Evolutionary conservation across 2,888 invertebrate species (phyloP).

Genomic region (Pseudoips prasinana): DNA sequence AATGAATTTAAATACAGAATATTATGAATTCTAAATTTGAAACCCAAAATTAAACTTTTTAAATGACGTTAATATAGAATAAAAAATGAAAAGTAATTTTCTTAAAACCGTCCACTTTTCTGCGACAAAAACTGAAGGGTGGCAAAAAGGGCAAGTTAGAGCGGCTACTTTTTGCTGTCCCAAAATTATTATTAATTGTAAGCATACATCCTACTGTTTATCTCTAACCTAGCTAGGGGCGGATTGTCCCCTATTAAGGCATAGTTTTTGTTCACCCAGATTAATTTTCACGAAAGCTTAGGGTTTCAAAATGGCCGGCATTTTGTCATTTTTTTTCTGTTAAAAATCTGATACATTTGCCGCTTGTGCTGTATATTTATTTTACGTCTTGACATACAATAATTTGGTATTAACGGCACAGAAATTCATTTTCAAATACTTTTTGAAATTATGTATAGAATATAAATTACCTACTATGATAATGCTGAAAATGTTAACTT

Average conservation of each 20-base stretch:
- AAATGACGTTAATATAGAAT: too few relatives aligned
- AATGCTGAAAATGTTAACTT: too few relatives aligned
- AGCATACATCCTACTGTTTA: constrained; percentile 73
- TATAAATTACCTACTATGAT: too few relatives aligned
- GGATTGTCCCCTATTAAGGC: constrained; percentile 65
- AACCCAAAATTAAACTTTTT: too few relatives aligned
- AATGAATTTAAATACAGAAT: too few relatives aligned
- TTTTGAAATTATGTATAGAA: too few relatives aligned
- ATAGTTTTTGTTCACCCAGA: constrained; percentile 63
- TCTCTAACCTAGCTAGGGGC: constrained; percentile 57
- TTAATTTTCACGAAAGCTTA: constrained; percentile 55
- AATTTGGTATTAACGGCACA: too few relatives aligned
- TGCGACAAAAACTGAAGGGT: constrained; percentile 33
- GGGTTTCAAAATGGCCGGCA: constrained; percentile 35
- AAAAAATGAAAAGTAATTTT: constrained; percentile 50
- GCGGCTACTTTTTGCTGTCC: constrained; percentile 58
- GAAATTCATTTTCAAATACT: too few relatives aligned
- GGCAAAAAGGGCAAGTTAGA: constrained; percentile 43
- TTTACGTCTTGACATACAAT: too few relatives aligned
- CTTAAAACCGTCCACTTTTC: constrained; percentile 59
- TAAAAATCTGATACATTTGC: constrained; percentile 18
- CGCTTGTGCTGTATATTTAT: background rate
- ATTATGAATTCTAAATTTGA: too few relatives aligned
- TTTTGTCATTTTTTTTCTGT: constrained; percentile 38
- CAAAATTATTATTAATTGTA: constrained; percentile 75